Conservation (phyloP, 2,888 invertebrate genomes). For the Spicauda simplicius region DNA sequence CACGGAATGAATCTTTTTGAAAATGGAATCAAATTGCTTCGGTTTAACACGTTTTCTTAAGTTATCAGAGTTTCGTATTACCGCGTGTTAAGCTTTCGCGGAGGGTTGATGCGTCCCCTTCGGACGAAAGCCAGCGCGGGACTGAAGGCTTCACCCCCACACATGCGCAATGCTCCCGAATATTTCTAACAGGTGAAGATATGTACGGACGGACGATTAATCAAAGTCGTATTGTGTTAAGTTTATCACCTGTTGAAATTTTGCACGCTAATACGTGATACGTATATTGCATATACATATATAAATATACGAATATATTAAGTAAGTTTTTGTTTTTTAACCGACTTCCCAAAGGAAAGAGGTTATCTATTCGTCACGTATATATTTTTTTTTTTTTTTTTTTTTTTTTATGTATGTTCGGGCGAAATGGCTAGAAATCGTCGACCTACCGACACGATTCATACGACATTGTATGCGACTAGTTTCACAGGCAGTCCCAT, state of each 20-base stretch:
- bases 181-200: conserved; percentile 31
- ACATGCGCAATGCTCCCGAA: conserved; percentile 48
- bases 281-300: conserved; percentile 16
- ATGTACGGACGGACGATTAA: conserved; percentile 25
- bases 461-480: too few relatives aligned
- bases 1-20: neutral
- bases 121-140: conserved; percentile 39
- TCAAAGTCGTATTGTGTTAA: conserved; percentile 20
- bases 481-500: too few relatives aligned
- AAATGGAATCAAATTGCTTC: conserved; percentile 3
- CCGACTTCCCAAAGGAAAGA: too few relatives aligned
- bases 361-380: too few relatives aligned
- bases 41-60: neutral
- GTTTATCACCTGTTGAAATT: conserved; percentile 37
- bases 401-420: too few relatives aligned
- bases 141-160: conserved; percentile 43
- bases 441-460: too few relatives aligned
- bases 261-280: neutral
- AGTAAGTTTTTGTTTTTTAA: too few relatives aligned
- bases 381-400: too few relatives aligned
- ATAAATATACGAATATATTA: too few relatives aligned
- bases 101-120: conserved; percentile 39
- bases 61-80: conserved; percentile 12
- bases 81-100: conserved; percentile 13
- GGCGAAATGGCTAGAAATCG: too few relatives aligned